Percentiles rank a stretch among this genome's conserved stretches.
Conservation (phyloP, 1,140 invertebrate species). For the Cephus cinctus region DNA sequence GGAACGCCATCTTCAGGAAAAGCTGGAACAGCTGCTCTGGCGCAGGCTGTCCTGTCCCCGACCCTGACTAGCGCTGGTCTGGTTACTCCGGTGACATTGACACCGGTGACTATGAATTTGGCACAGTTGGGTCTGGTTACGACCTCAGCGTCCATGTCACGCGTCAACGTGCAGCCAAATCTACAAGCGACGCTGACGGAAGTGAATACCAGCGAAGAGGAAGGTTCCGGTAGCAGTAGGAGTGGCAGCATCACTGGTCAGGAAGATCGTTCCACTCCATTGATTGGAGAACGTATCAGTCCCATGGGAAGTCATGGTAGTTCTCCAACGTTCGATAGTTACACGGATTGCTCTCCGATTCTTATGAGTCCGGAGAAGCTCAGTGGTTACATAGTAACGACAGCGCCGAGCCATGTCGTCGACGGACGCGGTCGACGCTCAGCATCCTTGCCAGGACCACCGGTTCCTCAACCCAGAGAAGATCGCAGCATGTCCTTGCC, state of each 20-base stretch:
- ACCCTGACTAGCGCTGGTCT: conserved; percentile 58
- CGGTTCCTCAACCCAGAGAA: conserved; percentile 27
- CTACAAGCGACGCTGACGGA: conserved; percentile 44
- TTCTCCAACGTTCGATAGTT: conserved; percentile 39
- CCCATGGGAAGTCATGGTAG: conserved; percentile 37
- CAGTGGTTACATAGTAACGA: conserved; percentile 27
- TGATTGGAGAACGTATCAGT: conserved; percentile 30
- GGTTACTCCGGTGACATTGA: conserved; percentile 59
- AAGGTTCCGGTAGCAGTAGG: conserved; percentile 42
- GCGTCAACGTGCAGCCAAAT: conserved; percentile 11
- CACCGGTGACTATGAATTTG: conserved; percentile 55
- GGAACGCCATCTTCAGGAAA: conserved; percentile 68
- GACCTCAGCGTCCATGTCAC: conserved; percentile 33
- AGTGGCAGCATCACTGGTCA: conserved; percentile 44
- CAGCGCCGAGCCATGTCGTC: conserved; percentile 10
- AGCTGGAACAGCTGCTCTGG: conserved; percentile 67
- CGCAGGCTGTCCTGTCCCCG: conserved; percentile 69
- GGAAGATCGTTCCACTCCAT: conserved; percentile 35
- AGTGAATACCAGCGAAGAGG: conserved; percentile 49
- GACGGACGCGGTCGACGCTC: conserved; percentile 38
- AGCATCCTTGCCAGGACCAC: conserved; percentile 44
- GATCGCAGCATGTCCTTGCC: conserved; percentile 52
- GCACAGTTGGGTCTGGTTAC: conserved; percentile 46
- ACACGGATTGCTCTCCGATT: conserved; percentile 43
- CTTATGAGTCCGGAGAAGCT: conserved; percentile 46